Percentiles rank a stretch among this genome's conserved stretches.
Conservation (phyloP, 2,797 vertebrate species). For the Denticeps clupeoides region DNA sequence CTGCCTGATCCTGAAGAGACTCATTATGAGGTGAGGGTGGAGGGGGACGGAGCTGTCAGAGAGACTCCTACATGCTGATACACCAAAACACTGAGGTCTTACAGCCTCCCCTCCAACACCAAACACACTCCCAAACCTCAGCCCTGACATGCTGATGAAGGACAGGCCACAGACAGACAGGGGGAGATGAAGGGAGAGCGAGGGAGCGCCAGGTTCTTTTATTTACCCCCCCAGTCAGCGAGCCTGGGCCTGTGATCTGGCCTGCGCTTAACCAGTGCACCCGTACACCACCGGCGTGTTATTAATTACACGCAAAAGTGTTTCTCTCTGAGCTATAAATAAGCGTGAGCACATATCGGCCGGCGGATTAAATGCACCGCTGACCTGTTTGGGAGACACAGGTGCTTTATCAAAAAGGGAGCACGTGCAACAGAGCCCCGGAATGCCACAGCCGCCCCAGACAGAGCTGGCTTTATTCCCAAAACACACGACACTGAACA, state of each 20-base stretch:
- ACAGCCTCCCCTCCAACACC: background rate
- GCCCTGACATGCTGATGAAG: conserved; percentile 8
- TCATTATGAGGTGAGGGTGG: no score
- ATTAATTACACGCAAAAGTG: conserved; percentile 19
- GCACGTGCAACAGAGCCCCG: conserved; percentile 18
- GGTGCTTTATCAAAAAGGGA: conserved; percentile 33
- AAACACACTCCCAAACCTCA: conserved; percentile 13
- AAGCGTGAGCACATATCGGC: conserved; percentile 15
- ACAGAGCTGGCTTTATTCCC: background rate
- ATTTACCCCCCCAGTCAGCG: conserved; percentile 17
- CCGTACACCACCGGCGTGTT: conserved; percentile 10
- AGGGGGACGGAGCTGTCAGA: no score
- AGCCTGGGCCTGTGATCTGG: conserved; percentile 11
- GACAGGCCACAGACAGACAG: conserved; percentile 4
- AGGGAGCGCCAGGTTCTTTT: conserved; percentile 35
- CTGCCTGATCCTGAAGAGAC: no score
- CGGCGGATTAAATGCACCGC: conserved; percentile 23
- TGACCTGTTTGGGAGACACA: conserved; percentile 33
- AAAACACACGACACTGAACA: no score
- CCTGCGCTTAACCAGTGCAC: conserved; percentile 16
- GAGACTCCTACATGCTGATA: conserved; percentile 4
- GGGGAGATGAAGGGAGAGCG: background rate
- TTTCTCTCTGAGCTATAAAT: conserved; percentile 26
- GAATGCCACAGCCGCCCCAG: no score
- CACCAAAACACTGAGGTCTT: conserved; percentile 16